Conservation (phyloP, 2,888 invertebrate species). For the Caenorhabditis sp. region DNA sequence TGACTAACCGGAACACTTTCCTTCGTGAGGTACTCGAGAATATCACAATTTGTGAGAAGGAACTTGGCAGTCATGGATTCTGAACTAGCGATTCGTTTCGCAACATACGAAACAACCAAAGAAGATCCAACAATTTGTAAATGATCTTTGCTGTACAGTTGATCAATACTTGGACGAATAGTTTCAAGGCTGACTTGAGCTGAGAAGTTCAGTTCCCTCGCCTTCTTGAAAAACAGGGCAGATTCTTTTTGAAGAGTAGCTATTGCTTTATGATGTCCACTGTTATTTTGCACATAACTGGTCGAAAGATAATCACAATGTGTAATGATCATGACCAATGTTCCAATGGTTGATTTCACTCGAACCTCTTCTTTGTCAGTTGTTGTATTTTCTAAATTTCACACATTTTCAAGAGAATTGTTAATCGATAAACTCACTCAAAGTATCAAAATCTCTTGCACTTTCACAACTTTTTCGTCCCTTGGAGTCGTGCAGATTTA, state of each 20-base stretch:
- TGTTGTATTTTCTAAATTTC: conserved; percentile 21
- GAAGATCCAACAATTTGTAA: conserved; percentile 50
- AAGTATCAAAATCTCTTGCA: conserved; percentile 9
- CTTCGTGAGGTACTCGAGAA: conserved; percentile 45
- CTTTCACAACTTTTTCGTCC: neutral
- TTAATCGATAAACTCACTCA: conserved; percentile 23
- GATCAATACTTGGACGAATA: conserved; percentile 25
- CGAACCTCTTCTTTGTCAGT: conserved; percentile 24
- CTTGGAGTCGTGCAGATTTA: conserved; percentile 8
- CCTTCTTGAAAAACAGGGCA: conserved; percentile 36
- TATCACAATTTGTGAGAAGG: conserved; percentile 44
- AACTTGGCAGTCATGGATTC: conserved; percentile 33
- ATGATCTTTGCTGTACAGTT: conserved; percentile 48
- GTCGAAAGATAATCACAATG: conserved; percentile 59
- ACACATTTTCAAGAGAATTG: too few relatives aligned
- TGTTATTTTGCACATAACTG: conserved; percentile 36
- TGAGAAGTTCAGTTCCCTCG: conserved; percentile 27
- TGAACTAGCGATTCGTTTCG: conserved; percentile 13
- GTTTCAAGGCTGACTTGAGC: conserved; percentile 22
- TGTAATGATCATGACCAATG: conserved; percentile 46
- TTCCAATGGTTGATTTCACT: conserved; percentile 33
- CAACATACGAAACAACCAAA: conserved; percentile 29
- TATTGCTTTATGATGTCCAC: conserved; percentile 37
- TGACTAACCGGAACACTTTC: conserved; percentile 37
- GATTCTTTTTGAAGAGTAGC: conserved; percentile 28